Evolutionary conservation across 2,113 vertebrate species (phyloP).

Genomic region (Mustela nigripes): DNA sequence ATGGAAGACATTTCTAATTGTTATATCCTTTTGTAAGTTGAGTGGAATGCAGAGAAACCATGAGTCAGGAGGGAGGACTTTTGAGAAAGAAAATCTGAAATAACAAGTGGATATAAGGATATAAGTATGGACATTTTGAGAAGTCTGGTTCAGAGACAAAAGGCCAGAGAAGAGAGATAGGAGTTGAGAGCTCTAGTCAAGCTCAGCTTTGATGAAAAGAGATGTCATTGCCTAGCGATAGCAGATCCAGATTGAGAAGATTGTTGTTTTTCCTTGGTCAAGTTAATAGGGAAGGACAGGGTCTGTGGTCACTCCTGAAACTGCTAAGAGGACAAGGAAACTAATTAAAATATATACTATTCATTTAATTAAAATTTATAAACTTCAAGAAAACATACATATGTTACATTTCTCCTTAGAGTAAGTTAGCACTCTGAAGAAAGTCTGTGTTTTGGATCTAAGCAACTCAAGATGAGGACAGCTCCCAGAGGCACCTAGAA

Average conservation of each 20-base stretch:
- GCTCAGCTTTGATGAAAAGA: background rate
- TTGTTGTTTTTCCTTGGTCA: rapidly evolving
- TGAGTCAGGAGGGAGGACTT: background rate
- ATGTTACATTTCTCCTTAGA: background rate
- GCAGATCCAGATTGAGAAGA: background rate
- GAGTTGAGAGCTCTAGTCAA: background rate
- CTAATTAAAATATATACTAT: background rate
- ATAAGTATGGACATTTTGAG: background rate
- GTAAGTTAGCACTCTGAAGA: background rate
- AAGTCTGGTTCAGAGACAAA: background rate
- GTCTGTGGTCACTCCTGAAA: background rate
- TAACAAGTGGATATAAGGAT: background rate
- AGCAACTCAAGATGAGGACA: background rate
- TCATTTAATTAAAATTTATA: conserved; percentile 2
- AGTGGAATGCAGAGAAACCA: background rate
- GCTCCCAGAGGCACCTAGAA: background rate
- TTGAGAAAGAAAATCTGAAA: background rate
- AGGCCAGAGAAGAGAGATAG: background rate
- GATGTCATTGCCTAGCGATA: background rate
- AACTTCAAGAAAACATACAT: background rate
- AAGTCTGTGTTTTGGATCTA: background rate
- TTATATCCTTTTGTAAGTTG: background rate
- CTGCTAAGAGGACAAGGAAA: background rate
- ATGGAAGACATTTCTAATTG: background rate
- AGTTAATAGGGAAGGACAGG: background rate